A percentile compares a stretch with the other conserved stretches of the same genome.
These are phyloP conservation scores for Ischnura elegans DNA, from an alignment of 2,888 invertebrate species.

Conservation along the genomic window DNA sequence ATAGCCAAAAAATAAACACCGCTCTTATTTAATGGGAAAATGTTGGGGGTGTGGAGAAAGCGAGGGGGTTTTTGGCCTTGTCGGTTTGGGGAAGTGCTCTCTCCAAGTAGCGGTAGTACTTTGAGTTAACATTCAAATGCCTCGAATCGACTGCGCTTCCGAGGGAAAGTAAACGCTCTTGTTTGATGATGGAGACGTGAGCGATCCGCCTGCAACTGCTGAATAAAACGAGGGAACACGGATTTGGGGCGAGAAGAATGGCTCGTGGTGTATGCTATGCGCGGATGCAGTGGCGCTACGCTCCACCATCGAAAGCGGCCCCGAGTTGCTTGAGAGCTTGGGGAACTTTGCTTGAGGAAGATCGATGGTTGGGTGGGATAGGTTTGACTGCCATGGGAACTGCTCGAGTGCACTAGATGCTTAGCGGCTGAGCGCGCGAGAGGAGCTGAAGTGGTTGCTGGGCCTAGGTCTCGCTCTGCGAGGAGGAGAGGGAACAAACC, in stretches of 20 bases:
- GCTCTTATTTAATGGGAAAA: no score
- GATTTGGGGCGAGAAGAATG: background rate
- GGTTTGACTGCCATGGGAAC: constrained; percentile 58
- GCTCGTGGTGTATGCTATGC: background rate
- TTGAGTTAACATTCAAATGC: background rate
- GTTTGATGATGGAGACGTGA: background rate
- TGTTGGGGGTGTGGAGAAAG: no score
- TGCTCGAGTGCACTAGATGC: background rate
- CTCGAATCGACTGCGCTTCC: background rate
- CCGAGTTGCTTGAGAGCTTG: background rate
- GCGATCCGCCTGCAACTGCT: background rate
- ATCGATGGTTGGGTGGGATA: constrained; percentile 29
- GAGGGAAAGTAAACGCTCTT: background rate
- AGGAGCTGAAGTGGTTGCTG: background rate
- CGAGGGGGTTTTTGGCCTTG: no score
- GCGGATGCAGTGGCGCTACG: no score
- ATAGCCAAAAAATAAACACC: no score
- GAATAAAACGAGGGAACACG: background rate
- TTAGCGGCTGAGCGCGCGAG: background rate
- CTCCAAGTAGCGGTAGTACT: no score
- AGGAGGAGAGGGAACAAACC: background rate
- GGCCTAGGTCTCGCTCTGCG: background rate
- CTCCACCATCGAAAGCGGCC: background rate
- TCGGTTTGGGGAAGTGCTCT: no score
- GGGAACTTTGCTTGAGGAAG: constrained; percentile 53